phyloP scores from a whole-genome alignment of 2,113 vertebrate genomes.

The Colaptes auratus region DNA sequence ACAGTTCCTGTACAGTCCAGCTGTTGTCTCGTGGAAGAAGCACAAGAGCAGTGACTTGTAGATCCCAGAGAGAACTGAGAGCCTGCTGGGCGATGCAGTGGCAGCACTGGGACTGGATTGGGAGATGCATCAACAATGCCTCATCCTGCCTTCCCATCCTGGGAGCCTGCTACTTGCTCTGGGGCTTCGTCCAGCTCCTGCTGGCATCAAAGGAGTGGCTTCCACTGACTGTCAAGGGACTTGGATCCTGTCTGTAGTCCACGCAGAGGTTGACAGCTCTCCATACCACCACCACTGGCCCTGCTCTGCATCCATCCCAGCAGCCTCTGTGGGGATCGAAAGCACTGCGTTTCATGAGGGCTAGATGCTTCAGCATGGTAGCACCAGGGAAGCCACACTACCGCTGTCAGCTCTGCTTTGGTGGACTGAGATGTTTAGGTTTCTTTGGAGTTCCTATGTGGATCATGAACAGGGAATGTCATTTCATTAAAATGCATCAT shows the following conservation, averaged over 20 bases:
- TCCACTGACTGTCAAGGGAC: not conserved
- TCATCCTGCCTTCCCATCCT: not conserved
- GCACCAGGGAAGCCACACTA: not conserved
- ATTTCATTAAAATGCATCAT: not conserved
- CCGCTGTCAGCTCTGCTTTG: not conserved
- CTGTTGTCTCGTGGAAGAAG: rapidly evolving
- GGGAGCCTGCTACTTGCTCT: not conserved
- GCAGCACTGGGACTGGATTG: not conserved
- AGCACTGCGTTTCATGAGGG: not conserved
- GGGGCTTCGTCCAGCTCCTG: rapidly evolving
- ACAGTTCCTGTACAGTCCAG: not conserved
- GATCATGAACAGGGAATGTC: not conserved
- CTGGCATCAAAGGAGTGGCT: not conserved
- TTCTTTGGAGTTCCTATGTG: not conserved
- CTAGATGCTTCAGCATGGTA: not conserved
- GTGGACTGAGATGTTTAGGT: not conserved
- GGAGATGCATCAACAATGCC: not conserved
- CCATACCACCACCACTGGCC: not conserved
- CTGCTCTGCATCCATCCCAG: not conserved
- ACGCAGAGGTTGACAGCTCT: not conserved
- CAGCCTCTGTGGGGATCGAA: not conserved
- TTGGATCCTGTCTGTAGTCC: not conserved
- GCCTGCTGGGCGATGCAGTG: rapidly evolving
- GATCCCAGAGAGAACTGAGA: not conserved
- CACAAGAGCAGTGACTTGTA: not conserved